These are phyloP conservation scores for Dendropsophus ebraccatus DNA, from an alignment of 2,113 vertebrate species.

Conservation along the genomic window DNA sequence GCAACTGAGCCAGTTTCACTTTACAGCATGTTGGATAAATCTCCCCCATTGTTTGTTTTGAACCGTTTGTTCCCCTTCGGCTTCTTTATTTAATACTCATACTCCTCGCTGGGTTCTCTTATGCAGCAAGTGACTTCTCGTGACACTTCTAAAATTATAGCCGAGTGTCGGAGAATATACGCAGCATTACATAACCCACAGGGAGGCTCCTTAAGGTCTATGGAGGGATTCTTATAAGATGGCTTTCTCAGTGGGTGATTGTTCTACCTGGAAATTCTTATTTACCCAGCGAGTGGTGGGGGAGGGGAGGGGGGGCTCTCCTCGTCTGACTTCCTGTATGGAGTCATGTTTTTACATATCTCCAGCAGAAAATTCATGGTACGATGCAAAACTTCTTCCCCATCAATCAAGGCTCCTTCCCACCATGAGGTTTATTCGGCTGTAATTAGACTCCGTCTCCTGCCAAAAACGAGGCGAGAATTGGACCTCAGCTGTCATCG, in stretches of 20 bases:
- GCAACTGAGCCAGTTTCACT: too few species aligned
- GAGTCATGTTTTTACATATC: background rate
- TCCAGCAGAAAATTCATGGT: background rate
- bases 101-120: slow-evolving; percentile 3
- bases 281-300: background rate
- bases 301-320: too few species aligned
- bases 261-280: slow-evolving; percentile 24
- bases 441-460: slow-evolving; percentile 11
- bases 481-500: slow-evolving; percentile 11
- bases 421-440: background rate
- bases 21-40: too few species aligned
- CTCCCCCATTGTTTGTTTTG: background rate
- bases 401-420: background rate
- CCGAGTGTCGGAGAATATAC: background rate
- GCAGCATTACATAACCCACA: slow-evolving; percentile 13
- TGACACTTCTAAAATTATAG: slow-evolving; percentile 34
- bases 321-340: too few species aligned
- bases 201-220: slow-evolving; percentile 13
- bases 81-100: background rate
- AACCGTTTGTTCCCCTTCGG: background rate
- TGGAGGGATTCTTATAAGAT: background rate
- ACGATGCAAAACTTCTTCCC: background rate
- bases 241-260: slow-evolving; percentile 23
- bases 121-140: background rate
- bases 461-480: slow-evolving; percentile 17